Evolutionary conservation across 2,113 vertebrate genomes (phyloP), one percentile per base, ranked within the genome.

Genomic region (Kobus ellipsiprymnus): DNA sequence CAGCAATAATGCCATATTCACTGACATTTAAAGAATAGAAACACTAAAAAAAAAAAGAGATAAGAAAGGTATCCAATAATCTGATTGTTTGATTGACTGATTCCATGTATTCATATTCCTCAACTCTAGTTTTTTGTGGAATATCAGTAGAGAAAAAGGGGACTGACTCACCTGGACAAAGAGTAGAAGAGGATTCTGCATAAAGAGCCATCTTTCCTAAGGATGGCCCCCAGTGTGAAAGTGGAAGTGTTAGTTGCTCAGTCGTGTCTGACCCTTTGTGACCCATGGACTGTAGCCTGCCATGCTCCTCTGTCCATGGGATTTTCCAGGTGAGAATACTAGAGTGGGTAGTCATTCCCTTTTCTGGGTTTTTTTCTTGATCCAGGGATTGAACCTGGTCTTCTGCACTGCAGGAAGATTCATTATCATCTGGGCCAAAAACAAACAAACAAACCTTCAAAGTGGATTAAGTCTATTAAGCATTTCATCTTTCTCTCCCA

Each of bases 151-250:
- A 87, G 10, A 55, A 60, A 87, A 93, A 44, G 12, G 33, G 15
- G 14, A 0, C 16, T 10, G 36, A 1, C 1, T 88, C 33, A 9
- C 83, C 30, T 5, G 50, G 16, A 1, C 16, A 30, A 52, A 14
- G 15, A 50, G 14, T 9, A 23, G 23, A 29, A 15, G 13, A 74
- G 2, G 9, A 19, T 40, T 54, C 30, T 85, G 50, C 11, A 3
- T 6, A 77, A 89, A 14, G 36, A 50, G n/a, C 1, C 16, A 11
- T 48, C 46, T 10, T n/a, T 64, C 33, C 25, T 27, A 30, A 44
- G 6, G 46, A 55, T 44, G 67, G 2, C 5, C 5, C 33, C 15
- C 10, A n/a, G 6, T 23, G 67, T 71, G 67, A 71, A 12, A 71
- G 19, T 12, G 67, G n/a, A 36, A 40, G 10, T 40, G 67, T 40